Conservation (phyloP, 2,888 invertebrate genomes). For the Drosophila planitibia region DNA sequence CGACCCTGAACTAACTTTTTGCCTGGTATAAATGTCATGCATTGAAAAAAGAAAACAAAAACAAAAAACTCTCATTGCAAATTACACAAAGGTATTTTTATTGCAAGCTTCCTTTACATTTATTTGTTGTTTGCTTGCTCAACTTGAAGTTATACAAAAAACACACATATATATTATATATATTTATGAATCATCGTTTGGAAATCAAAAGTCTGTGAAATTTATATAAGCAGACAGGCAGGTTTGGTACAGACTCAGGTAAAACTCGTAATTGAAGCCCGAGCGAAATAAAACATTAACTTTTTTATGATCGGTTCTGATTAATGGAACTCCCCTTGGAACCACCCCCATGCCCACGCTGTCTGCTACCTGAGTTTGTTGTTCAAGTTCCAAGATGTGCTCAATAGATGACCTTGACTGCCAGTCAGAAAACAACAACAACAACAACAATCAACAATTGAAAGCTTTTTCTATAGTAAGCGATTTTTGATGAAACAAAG, state of each 20-base stretch:
- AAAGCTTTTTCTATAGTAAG: slow-evolving; percentile 57
- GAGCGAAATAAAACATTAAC: slow-evolving; percentile 47
- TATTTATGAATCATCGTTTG: slow-evolving; percentile 56
- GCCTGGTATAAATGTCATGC: slow-evolving; percentile 41
- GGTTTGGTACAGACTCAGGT: neutral
- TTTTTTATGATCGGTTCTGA: slow-evolving; percentile 33
- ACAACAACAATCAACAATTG: slow-evolving; percentile 28
- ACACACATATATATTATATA: slow-evolving; percentile 18
- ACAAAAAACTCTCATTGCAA: slow-evolving; percentile 34
- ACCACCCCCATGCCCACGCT: neutral
- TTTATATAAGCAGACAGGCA: slow-evolving; percentile 38
- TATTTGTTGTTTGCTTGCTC: slow-evolving; percentile 34
- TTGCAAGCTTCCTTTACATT: slow-evolving; percentile 50
- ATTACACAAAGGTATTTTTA: slow-evolving; percentile 45
- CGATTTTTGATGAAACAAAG: slow-evolving; percentile 70
- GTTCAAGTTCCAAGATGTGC: slow-evolving; percentile 62
- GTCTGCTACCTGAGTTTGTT: slow-evolving; percentile 27
- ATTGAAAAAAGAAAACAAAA: slow-evolving; percentile 5
- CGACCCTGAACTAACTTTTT: slow-evolving; percentile 48
- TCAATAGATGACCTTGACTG: slow-evolving; percentile 70
- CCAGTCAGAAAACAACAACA: slow-evolving; percentile 20
- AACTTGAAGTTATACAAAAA: slow-evolving; percentile 22
- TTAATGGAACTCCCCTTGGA: slow-evolving; percentile 13
- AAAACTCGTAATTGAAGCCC: slow-evolving; percentile 41
- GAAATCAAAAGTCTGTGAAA: slow-evolving; percentile 35